Percentiles rank a stretch among this genome's conserved stretches.
These are phyloP conservation scores for Rhinichthys osculus DNA, from an alignment of 2,797 vertebrate genomes.

Conservation along the genomic window DNA sequence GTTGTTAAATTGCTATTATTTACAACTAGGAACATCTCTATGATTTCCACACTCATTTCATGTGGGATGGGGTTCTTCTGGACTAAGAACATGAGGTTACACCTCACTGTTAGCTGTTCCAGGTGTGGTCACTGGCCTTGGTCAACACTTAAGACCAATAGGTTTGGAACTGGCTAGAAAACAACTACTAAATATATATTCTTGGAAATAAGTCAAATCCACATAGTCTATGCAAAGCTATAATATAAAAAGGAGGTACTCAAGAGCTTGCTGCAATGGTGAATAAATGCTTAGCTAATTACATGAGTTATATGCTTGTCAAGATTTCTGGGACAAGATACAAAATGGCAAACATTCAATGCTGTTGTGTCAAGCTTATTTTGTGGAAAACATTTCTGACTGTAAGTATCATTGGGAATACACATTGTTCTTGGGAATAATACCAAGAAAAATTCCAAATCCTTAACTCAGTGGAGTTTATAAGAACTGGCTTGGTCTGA, in stretches of 20 bases:
- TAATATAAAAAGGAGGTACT: slow-evolving; percentile 16
- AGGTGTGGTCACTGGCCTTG: slow-evolving; percentile 21
- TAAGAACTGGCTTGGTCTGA: slow-evolving; percentile 8
- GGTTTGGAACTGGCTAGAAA: not conserved
- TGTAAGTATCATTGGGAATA: slow-evolving; percentile 57
- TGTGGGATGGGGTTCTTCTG: slow-evolving; percentile 11
- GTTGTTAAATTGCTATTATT: not conserved
- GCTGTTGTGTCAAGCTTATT: slow-evolving; percentile 34
- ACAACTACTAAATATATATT: not conserved
- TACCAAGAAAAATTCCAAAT: slow-evolving; percentile 19
- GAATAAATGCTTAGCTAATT: not conserved
- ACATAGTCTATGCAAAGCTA: not conserved
- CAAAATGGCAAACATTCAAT: slow-evolving; percentile 49
- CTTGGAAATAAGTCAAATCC: not conserved
- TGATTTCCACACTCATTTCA: slow-evolving; percentile 1
- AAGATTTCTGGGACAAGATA: slow-evolving; percentile 41
- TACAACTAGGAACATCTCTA: not conserved
- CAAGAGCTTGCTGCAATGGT: slow-evolving; percentile 2
- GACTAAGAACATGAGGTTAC: slow-evolving; percentile 18
- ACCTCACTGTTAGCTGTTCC: slow-evolving; percentile 25
- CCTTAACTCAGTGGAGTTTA: slow-evolving; percentile 19
- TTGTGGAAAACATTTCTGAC: slow-evolving; percentile 44
- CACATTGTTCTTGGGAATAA: slow-evolving; percentile 37
- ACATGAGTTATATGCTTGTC: slow-evolving; percentile 42
- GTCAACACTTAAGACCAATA: slow-evolving; percentile 24